Evolutionary conservation across 2,888 invertebrate genomes (phyloP).

Genomic region (Cinara cedri): DNA sequence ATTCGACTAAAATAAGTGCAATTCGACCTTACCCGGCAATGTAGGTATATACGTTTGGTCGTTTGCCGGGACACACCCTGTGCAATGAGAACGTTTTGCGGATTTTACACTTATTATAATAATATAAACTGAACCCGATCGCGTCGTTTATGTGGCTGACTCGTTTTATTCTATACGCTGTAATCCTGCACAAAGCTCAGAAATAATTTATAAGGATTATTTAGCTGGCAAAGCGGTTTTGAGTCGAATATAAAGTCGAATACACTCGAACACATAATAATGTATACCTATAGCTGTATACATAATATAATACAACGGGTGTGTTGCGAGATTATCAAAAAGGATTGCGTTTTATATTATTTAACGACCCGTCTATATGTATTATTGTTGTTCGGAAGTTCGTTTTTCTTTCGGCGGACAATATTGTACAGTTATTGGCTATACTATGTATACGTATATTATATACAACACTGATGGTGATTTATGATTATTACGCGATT

Average conservation of each 20-base stretch:
- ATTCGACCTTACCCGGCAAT: too few species aligned
- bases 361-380: background rate
- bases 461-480: background rate
- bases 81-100: background rate
- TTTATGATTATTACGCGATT: background rate
- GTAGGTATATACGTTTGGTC: too few species aligned
- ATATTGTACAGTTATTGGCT: background rate
- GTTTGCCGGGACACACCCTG: background rate
- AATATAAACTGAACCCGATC: background rate
- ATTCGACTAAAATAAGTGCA: too few species aligned
- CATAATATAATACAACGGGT: background rate
- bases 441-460: too few species aligned
- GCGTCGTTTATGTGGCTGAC: constrained; percentile 5
- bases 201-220: constrained; percentile 40
- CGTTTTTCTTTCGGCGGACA: background rate
- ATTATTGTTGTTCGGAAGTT: constrained; percentile 2
- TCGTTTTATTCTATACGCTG: background rate
- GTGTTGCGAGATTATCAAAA: constrained; percentile 31
- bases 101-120: background rate
- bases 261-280: background rate
- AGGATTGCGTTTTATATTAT: constrained; percentile 2
- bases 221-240: constrained; percentile 5
- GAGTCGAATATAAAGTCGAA: background rate
- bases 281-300: too few species aligned
- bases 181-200: constrained; percentile 31